Evolutionary conservation across 1,140 invertebrate species (phyloP).

Genomic region (Ruditapes philippinarum): DNA sequence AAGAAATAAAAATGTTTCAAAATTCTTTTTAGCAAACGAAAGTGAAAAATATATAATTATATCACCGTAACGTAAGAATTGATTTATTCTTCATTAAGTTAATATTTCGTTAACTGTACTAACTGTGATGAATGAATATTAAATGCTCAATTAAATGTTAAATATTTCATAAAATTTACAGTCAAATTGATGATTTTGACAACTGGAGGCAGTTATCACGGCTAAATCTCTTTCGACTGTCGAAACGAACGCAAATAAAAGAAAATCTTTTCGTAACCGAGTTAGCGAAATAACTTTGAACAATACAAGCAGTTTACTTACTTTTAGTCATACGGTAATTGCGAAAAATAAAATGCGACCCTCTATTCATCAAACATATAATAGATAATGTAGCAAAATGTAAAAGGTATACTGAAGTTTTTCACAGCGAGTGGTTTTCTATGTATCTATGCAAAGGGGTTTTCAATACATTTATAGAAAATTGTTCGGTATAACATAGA

Average conservation of each 20-base stretch:
- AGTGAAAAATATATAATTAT: too few species aligned
- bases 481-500: background rate
- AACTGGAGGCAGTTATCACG: background rate
- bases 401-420: constrained; percentile 35
- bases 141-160: constrained; percentile 2
- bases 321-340: constrained; percentile 18
- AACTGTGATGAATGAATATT: background rate
- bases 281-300: constrained; percentile 19
- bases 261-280: background rate
- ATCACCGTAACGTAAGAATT: too few species aligned
- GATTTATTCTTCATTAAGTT: too few species aligned
- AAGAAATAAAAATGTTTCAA: too few species aligned
- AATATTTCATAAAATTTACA: background rate
- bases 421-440: constrained; percentile 46
- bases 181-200: background rate
- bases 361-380: constrained; percentile 34
- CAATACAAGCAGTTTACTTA: constrained; percentile 3
- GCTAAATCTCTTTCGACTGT: background rate
- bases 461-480: constrained; percentile 54
- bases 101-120: too few species aligned
- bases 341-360: constrained; percentile 13
- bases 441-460: constrained; percentile 42
- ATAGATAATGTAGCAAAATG: constrained; percentile 47
- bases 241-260: constrained; percentile 25
- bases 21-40: too few species aligned